These are phyloP conservation scores for Latrodectus hesperus DNA, from an alignment of 2,888 invertebrate genomes.

Conservation along the genomic window DNA sequence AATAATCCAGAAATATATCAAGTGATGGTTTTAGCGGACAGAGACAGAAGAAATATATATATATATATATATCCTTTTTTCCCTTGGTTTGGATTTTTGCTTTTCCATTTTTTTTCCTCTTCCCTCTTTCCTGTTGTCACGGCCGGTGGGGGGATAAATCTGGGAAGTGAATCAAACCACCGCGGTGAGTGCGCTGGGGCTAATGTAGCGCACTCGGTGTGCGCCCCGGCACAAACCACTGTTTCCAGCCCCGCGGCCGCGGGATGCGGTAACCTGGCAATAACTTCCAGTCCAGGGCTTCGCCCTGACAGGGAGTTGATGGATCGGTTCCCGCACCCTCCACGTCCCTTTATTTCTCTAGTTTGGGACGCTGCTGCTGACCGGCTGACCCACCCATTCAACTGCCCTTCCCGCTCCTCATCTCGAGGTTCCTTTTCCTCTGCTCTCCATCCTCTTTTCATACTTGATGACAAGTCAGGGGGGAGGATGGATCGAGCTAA, in stretches of 20 bases:
- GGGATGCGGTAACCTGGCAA: slow-evolving; percentile 62
- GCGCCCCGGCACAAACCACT: slow-evolving; percentile 32
- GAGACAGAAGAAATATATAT: slow-evolving; percentile 24
- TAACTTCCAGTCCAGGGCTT: slow-evolving; percentile 57
- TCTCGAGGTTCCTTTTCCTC: neutral
- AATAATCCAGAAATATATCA: slow-evolving; percentile 48
- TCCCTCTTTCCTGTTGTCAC: slow-evolving; percentile 32
- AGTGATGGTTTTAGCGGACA: slow-evolving; percentile 35
- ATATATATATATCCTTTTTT: slow-evolving; percentile 12
- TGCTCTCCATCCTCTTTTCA: neutral
- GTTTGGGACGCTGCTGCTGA: slow-evolving; percentile 8
- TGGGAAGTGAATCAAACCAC: slow-evolving; percentile 46
- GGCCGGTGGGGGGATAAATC: slow-evolving; percentile 23
- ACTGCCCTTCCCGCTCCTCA: slow-evolving; percentile 7
- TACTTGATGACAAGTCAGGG: slow-evolving; percentile 25
- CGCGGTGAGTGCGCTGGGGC: slow-evolving; percentile 10
- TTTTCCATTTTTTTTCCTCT: neutral
- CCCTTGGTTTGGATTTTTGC: neutral
- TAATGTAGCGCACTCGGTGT: slow-evolving; percentile 51
- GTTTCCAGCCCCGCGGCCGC: slow-evolving; percentile 37
- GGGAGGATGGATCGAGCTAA: slow-evolving; percentile 5
- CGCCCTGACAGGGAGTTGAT: slow-evolving; percentile 50
- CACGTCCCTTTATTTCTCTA: slow-evolving; percentile 10
- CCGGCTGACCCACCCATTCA: slow-evolving; percentile 45
- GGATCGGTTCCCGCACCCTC: slow-evolving; percentile 35